These are phyloP conservation scores for Oligia strigilis DNA, from an alignment of 2,888 invertebrate genomes.

Conservation along the genomic window DNA sequence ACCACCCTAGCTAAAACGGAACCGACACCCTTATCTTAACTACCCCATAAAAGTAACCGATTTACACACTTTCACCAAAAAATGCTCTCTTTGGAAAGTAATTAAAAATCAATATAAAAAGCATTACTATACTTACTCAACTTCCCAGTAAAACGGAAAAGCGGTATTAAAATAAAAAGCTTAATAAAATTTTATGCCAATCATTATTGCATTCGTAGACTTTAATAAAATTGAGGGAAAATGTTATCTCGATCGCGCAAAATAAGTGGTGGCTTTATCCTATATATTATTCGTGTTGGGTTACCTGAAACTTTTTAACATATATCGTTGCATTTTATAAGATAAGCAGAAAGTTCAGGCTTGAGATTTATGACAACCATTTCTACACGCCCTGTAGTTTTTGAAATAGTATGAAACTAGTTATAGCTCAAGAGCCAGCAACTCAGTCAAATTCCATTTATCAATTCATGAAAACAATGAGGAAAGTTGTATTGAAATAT, in stretches of 20 bases:
- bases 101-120: slow-evolving; percentile 63
- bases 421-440: slow-evolving; percentile 26
- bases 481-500: background rate
- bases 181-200: slow-evolving; percentile 48
- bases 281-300: slow-evolving; percentile 50
- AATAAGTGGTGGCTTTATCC: slow-evolving; percentile 36
- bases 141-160: slow-evolving; percentile 43
- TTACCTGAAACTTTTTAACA: slow-evolving; percentile 60
- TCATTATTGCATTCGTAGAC: slow-evolving; percentile 43
- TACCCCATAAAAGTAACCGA: slow-evolving; percentile 57
- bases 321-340: slow-evolving; percentile 63
- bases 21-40: slow-evolving; percentile 57
- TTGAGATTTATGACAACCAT: slow-evolving; percentile 54
- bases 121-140: slow-evolving; percentile 43
- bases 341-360: slow-evolving; percentile 57
- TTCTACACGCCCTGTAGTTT: slow-evolving; percentile 57
- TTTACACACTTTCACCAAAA: slow-evolving; percentile 36
- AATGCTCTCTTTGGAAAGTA: slow-evolving; percentile 40
- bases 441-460: background rate
- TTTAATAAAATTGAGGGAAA: slow-evolving; percentile 41
- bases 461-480: background rate
- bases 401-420: slow-evolving; percentile 54
- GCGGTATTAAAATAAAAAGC: slow-evolving; percentile 48
- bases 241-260: slow-evolving; percentile 30
- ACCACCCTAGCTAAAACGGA: slow-evolving; percentile 51